phyloP scores from a whole-genome alignment of 2,797 vertebrate species.

The Morelia viridis region DNA sequence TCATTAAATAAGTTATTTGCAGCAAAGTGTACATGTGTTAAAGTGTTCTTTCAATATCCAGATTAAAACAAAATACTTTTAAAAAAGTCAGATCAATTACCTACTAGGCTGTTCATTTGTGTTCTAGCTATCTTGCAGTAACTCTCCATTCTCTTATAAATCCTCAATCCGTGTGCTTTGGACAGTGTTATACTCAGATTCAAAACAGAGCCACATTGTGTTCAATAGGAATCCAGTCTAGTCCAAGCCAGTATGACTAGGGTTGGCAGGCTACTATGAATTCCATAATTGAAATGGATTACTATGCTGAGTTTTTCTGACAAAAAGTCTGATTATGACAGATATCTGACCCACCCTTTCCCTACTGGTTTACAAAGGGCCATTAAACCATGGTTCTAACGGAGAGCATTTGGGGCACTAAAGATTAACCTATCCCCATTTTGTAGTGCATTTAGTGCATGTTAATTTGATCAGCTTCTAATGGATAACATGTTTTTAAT shows the following conservation, averaged over 20 bases:
- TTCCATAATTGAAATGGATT: not conserved
- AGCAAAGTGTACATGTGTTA: not conserved
- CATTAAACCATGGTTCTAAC: not conserved
- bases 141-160: not conserved
- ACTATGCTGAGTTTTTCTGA: not conserved
- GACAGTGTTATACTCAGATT: not conserved
- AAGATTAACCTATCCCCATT: not conserved
- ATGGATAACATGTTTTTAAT: not conserved
- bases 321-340: not conserved
- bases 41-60: not conserved
- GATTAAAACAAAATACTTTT: not conserved
- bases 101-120: not conserved
- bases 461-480: not conserved
- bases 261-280: not conserved
- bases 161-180: not conserved
- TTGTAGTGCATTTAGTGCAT: not conserved
- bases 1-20: not conserved
- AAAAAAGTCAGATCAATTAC: not conserved
- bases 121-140: not conserved
- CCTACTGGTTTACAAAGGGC: not conserved
- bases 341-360: not conserved
- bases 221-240: not conserved
- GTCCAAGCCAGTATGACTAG: not conserved
- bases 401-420: not conserved
- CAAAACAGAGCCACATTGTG: not conserved